Percentiles rank a stretch among this genome's conserved stretches.
phyloP scores from a whole-genome alignment of 1,140 invertebrate species.

The Drosophila sp. region DNA sequence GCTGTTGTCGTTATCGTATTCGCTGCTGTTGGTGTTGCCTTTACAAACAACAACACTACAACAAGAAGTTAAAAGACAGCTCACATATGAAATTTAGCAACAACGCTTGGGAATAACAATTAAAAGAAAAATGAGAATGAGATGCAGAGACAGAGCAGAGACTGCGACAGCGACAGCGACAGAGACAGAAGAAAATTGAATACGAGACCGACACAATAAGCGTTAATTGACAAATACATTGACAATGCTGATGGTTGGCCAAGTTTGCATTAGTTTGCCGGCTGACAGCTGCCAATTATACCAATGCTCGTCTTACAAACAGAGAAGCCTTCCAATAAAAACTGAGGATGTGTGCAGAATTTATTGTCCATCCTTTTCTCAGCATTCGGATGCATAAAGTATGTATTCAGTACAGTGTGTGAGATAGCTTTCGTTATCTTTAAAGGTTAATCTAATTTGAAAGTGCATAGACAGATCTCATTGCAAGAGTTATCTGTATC shows the following conservation, averaged over 20 bases:
- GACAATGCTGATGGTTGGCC: background rate
- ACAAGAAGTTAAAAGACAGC: conserved; percentile 7
- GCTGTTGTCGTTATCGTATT: background rate
- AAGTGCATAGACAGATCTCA: too few species aligned
- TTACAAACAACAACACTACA: conserved; percentile 21
- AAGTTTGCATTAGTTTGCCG: conserved; percentile 25
- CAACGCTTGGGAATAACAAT: conserved; percentile 17
- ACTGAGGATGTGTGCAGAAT: background rate
- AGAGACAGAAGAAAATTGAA: background rate
- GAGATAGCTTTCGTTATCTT: background rate
- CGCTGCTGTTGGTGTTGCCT: conserved; percentile 22
- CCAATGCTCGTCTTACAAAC: background rate
- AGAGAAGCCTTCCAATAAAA: background rate
- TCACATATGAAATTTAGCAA: conserved; percentile 39
- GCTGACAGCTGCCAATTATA: conserved; percentile 42
- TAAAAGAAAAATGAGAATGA: conserved; percentile 5
- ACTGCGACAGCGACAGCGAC: too few species aligned
- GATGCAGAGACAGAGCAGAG: background rate
- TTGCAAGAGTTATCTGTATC: too few species aligned
- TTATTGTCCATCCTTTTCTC: background rate
- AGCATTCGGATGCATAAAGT: background rate
- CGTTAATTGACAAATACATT: conserved; percentile 70
- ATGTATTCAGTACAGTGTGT: conserved; percentile 1
- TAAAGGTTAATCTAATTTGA: too few species aligned
- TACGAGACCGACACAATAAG: conserved; percentile 44